Evolutionary conservation across 2,797 vertebrate species (phyloP).

Genomic region (Scarus forsteni): DNA sequence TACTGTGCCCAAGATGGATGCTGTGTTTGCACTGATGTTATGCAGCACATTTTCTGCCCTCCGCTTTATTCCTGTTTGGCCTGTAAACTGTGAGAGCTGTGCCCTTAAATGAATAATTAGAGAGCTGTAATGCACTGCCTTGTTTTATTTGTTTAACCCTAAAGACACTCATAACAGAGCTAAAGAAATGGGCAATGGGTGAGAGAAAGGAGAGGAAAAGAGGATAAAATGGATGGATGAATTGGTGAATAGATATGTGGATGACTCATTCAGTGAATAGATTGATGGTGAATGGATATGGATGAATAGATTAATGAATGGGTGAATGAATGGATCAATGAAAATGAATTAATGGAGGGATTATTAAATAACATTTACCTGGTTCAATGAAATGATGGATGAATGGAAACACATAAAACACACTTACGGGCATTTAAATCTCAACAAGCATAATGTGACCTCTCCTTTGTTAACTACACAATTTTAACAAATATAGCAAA

Average conservation of each 20-base stretch:
- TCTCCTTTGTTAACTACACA: too few species aligned
- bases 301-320: too few species aligned
- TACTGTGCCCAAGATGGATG: slow-evolving; percentile 52
- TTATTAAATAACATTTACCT: too few species aligned
- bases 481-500: too few species aligned
- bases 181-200: neutral
- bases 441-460: too few species aligned
- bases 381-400: too few species aligned
- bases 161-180: slow-evolving; percentile 47
- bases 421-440: too few species aligned
- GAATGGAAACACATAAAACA: too few species aligned
- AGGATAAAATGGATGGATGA: neutral
- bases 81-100: slow-evolving; percentile 60
- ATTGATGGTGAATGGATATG: too few species aligned
- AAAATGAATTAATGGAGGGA: too few species aligned
- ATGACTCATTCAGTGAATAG: too few species aligned
- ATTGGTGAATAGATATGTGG: neutral
- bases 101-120: slow-evolving; percentile 73
- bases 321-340: too few species aligned
- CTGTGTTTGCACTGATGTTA: slow-evolving; percentile 55
- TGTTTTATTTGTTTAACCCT: slow-evolving; percentile 59
- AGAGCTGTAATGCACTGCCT: slow-evolving; percentile 57
- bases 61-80: slow-evolving; percentile 66
- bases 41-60: slow-evolving; percentile 55
- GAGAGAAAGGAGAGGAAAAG: neutral